Base-by-base conservation (phyloP, 2,113 vertebrate species). In the Nicator chloris region DNA sequence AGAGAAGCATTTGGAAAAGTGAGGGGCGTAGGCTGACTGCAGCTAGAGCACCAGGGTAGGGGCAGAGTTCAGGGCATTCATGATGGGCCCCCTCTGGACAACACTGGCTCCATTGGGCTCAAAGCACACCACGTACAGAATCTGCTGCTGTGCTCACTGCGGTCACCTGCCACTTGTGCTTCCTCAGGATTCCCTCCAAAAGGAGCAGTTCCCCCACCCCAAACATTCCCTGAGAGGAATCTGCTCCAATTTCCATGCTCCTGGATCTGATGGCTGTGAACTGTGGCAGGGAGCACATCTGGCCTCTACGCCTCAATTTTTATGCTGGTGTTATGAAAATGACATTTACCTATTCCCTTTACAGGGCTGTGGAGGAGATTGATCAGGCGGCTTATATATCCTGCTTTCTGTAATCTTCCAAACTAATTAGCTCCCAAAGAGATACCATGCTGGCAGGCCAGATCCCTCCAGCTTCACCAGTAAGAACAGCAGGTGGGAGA, bases 391-490 rank as follows among this genome's bases (percentile, higher is more conserved):
- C 51, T 79, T 66, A 63, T 23, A 82, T 45, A 63, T 33, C 66
- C 75, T 56, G 75, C 87, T 88, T 92, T 90, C 87, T 90, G 76
- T 90, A 96, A 69, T 85, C 82, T 90, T 85, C 86, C 88, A 73
- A 90, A 90, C 86, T 97, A 97, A 97, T 95, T 95, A 95, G 85
- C 92, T 94, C 87, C 79, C 90, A 77, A 76, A 92, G 78, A 95
- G 82, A 82, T 15, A 68, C 39, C 50, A 45, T 1, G 59, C 71
- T 0, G 2, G 85, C 85, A 94, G 85, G 65, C 85, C 90, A 88
- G 59, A 86, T 81, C 82, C 79, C 68, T 86, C 90, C 82, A 90
- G 76, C 85, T 82, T 73, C 85, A 94, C 89, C 83, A 91, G 70
- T 16, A 92, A 78, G 72, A 95, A 90, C 94, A 94, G 92, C 90